Conservation (phyloP, 2,113 vertebrate genomes). For the Dendropsophus ebraccatus region DNA sequence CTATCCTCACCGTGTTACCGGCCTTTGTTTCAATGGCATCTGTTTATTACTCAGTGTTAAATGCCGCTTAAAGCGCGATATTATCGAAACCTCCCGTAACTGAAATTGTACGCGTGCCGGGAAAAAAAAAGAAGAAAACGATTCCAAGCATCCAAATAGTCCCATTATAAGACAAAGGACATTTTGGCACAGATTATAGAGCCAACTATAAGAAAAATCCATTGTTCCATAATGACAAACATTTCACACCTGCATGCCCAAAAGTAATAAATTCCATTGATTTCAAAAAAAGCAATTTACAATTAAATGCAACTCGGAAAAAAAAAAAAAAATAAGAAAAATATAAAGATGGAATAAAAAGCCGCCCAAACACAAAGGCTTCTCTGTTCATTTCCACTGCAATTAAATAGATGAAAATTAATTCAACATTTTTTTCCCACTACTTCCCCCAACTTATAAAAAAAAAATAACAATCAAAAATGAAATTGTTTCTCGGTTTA, state of each 20-base stretch:
- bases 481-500: constrained; percentile 9
- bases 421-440: not conserved
- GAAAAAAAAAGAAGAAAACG: constrained; percentile 32
- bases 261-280: constrained; percentile 72
- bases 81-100: constrained; percentile 7
- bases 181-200: constrained; percentile 62
- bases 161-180: constrained; percentile 48
- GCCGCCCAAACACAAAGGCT: not conserved
- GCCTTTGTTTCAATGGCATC: not conserved
- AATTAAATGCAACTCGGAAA: constrained; percentile 71
- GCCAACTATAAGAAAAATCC: constrained; percentile 66
- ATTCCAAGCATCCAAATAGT: not conserved
- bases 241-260: constrained; percentile 70
- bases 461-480: constrained; percentile 24
- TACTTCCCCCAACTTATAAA: not conserved
- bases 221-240: constrained; percentile 68
- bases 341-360: constrained; percentile 35
- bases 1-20: not conserved
- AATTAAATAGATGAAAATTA: constrained; percentile 39
- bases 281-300: constrained; percentile 70
- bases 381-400: constrained; percentile 28
- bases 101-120: not conserved
- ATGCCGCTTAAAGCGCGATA: constrained; percentile 37
- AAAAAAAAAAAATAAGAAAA: constrained; percentile 63
- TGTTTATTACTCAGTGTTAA: constrained; percentile 38